Evolutionary conservation across 2,113 vertebrate species (phyloP).

Genomic region (Xyrauchen texanus): DNA sequence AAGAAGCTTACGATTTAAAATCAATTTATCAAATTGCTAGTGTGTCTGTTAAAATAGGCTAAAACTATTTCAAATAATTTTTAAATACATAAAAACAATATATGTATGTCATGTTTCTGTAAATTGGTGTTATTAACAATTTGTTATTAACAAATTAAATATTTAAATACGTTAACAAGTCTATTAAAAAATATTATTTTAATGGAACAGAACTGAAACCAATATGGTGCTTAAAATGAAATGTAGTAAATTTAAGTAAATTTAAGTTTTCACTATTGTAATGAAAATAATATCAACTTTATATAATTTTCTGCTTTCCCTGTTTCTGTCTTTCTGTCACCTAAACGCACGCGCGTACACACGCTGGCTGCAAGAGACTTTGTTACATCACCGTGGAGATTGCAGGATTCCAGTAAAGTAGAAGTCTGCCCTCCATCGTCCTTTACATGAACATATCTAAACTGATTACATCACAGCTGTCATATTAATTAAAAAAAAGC

Average conservation of each 20-base stretch:
- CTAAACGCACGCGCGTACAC: neutral
- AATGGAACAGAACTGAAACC: neutral
- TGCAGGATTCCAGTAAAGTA: constrained; percentile 2
- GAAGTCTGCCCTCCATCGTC: constrained; percentile 22
- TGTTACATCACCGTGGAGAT: constrained; percentile 5
- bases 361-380: neutral
- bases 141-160: no score
- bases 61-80: neutral
- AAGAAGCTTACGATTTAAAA: constrained; percentile 36
- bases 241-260: constrained; percentile 5
- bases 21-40: constrained; percentile 20
- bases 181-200: neutral
- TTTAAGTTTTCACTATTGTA: neutral
- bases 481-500: neutral
- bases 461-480: neutral
- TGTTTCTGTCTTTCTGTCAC: neutral
- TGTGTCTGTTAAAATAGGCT: constrained; percentile 24
- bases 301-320: no score
- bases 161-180: no score
- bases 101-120: neutral
- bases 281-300: constrained; percentile 10
- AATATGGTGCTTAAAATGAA: neutral
- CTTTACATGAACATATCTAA: constrained; percentile 2
- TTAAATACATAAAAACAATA: no score
- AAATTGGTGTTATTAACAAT: neutral